Evolutionary conservation across 2,888 invertebrate genomes (phyloP).

Genomic region (Deilephila elpenor): DNA sequence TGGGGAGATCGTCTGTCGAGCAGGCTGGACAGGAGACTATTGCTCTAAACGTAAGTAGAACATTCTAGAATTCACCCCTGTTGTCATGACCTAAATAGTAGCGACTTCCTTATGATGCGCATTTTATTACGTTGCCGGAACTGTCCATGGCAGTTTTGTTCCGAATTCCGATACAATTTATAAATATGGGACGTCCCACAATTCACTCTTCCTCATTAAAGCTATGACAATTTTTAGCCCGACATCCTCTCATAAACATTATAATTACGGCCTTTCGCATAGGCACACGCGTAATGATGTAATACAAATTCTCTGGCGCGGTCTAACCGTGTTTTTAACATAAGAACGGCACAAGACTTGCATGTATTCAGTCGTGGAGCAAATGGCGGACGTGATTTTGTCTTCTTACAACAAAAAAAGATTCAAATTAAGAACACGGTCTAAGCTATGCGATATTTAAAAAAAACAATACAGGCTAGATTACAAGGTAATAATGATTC

Average conservation of each 20-base stretch:
- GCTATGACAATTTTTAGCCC: conserved; percentile 68
- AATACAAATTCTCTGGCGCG: conserved; percentile 48
- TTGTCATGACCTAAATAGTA: conserved; percentile 28
- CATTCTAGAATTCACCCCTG: conserved; percentile 32
- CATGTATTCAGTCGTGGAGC: conserved; percentile 26
- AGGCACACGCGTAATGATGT: conserved; percentile 52
- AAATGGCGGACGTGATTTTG: conserved; percentile 35
- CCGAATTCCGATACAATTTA: conserved; percentile 57
- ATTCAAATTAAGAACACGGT: neutral
- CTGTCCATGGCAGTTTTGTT: conserved; percentile 38
- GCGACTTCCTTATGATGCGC: neutral
- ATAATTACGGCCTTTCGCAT: conserved; percentile 62
- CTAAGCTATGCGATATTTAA: neutral
- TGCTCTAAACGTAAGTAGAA: conserved; percentile 94
- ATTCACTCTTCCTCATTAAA: conserved; percentile 82
- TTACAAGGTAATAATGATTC: neutral
- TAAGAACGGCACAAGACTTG: conserved; percentile 19
- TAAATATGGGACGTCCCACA: conserved; percentile 64
- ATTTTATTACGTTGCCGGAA: conserved; percentile 20
- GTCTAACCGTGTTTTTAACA: conserved; percentile 30
- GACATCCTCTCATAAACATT: conserved; percentile 73
- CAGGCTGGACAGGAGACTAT: conserved; percentile 97
- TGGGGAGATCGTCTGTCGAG: conserved; percentile 94
- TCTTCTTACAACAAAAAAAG: conserved; percentile 2
- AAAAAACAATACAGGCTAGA: neutral